phyloP scores from a whole-genome alignment of 2,888 invertebrate species.

The Eupithecia dodoneata region DNA sequence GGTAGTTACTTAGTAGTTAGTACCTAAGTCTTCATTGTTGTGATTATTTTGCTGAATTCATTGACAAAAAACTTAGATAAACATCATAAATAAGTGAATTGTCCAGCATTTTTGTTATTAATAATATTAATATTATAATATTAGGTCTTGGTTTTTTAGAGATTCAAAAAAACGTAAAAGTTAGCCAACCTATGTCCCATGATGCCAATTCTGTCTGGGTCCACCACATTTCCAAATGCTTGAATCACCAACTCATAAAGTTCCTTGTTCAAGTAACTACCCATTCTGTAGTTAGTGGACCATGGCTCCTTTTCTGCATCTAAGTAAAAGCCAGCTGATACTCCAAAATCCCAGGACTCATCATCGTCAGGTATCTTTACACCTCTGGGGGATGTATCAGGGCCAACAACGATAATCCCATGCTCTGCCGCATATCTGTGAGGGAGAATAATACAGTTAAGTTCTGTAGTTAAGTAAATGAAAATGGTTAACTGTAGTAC shows the following conservation, averaged over 20 bases:
- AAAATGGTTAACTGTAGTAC: no score
- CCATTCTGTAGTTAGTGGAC: constrained; percentile 97
- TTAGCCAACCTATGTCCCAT: constrained; percentile 89
- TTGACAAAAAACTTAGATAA: no score
- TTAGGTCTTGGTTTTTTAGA: background rate
- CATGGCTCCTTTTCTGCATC: constrained; percentile 96
- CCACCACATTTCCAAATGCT: constrained; percentile 86
- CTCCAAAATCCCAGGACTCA: constrained; percentile 97
- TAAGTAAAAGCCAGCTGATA: constrained; percentile 97
- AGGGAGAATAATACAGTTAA: background rate
- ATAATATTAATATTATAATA: background rate
- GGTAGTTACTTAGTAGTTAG: no score
- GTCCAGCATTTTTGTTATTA: no score
- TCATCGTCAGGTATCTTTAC: constrained; percentile 95
- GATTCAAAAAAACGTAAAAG: background rate
- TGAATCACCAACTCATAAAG: constrained; percentile 89
- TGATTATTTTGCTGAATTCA: no score
- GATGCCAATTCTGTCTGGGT: constrained; percentile 87
- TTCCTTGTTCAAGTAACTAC: constrained; percentile 95
- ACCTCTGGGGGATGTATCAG: constrained; percentile 98
- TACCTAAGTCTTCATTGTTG: no score
- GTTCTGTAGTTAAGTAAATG: background rate
- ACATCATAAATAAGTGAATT: no score
- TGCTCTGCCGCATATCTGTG: constrained; percentile 91
- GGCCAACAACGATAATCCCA: constrained; percentile 94